Base-by-base conservation (phyloP, 2,797 vertebrate species). In the Hypotaenidia philippensis region DNA sequence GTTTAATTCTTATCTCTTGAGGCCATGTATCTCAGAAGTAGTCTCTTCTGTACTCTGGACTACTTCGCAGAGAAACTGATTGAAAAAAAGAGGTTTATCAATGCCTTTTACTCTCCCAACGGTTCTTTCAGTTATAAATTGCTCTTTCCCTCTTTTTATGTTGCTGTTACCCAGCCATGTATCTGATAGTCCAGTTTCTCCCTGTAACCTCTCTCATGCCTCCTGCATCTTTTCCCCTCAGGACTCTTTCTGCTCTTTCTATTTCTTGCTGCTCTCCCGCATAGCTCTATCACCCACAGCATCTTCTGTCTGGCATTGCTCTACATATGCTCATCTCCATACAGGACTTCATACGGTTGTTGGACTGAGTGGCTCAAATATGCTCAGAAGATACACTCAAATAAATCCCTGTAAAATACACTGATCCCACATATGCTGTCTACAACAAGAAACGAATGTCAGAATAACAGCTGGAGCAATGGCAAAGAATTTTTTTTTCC, bases 1-100 rank as follows among this genome's bases (percentile, higher is more conserved):
- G n/a, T 77, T 94, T 91, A 68, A 61, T 55, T 81, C 57, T 71
- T 70, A 7, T 64, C 87, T 87, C 88, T 32, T 65, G 87, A 91
- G 81, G 9, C 36, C 13, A 4, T 77, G 18, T 57, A 70, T 77
- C 68, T 89, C 75, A 80, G 57, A 93, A 87, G 44, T 50, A 71
- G 18, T 84, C 8, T 63, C 11, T 22, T 78, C n/a, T 83, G 29
- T 83, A 41, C 7, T 79, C 15, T 56, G 32, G 11, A 68, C 19
- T 57, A 36, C 84, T 87, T 92, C 87, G 15, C 26, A 87, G 49
- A 68, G n/a, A 80, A 93, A 95, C 72, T 1, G 0, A 55, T 32
- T 65, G 8, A 50, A 69, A 64, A 34, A 59, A 70, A 66, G 10
- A 75, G 6, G 4, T 85, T 88, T 83, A 31, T 85, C 1, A 1